Evolutionary conservation across 2,113 vertebrate genomes (phyloP).

Genomic region (Geococcyx californianus): DNA sequence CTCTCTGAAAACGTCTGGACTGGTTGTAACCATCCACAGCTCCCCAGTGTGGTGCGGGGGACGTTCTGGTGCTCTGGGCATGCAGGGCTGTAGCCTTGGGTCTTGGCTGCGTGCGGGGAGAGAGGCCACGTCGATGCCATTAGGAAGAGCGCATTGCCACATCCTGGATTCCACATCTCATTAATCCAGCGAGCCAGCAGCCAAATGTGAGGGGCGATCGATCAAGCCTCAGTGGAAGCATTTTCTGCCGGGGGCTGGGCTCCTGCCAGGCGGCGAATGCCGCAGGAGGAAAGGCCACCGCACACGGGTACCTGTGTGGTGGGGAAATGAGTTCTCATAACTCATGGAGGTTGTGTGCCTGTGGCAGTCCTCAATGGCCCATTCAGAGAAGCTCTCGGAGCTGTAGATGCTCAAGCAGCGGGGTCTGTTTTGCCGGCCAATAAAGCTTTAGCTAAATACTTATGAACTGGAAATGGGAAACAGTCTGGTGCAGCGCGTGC

Average conservation of each 20-base stretch:
- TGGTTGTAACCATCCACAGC: rapidly evolving
- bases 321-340: rapidly evolving
- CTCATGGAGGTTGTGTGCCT: rapidly evolving
- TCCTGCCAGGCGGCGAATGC: rapidly evolving
- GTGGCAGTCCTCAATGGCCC: rapidly evolving
- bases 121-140: rapidly evolving
- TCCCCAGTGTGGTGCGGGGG: rapidly evolving
- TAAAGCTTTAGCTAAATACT: background rate
- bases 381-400: background rate
- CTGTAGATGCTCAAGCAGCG: rapidly evolving
- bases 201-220: rapidly evolving
- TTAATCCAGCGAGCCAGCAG: background rate
- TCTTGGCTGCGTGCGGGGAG: rapidly evolving
- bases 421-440: background rate
- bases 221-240: rapidly evolving
- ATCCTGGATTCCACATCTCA: rapidly evolving
- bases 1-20: rapidly evolving
- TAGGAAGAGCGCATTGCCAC: background rate
- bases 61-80: rapidly evolving
- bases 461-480: background rate
- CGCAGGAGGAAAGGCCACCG: rapidly evolving
- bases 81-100: background rate
- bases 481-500: background rate
- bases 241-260: background rate
- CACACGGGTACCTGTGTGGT: rapidly evolving